Percentiles rank a stretch among this genome's conserved stretches.
These are phyloP conservation scores for Poicephalus gulielmi DNA, from an alignment of 2,113 vertebrate genomes.

Conservation along the genomic window DNA sequence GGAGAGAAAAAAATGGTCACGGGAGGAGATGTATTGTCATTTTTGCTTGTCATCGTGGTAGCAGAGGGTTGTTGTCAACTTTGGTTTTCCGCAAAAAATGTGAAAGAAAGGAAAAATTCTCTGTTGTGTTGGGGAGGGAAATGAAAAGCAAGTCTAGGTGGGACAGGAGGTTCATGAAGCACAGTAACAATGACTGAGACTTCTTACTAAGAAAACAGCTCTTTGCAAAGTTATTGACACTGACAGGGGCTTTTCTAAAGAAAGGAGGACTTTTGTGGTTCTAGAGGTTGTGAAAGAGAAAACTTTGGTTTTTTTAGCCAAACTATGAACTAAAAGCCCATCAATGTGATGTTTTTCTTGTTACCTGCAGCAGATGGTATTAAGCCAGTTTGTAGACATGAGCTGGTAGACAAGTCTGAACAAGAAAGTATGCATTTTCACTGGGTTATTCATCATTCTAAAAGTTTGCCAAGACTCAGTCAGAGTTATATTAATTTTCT, in stretches of 20 bases:
- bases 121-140: background rate
- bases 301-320: background rate
- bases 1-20: background rate
- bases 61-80: background rate
- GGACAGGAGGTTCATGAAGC: background rate
- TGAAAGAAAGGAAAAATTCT: background rate
- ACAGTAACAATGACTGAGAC: background rate
- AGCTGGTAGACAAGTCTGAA: background rate
- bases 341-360: background rate
- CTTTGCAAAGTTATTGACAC: background rate
- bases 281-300: background rate
- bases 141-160: background rate
- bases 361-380: background rate
- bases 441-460: background rate
- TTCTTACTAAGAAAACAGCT: background rate
- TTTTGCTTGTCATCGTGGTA: background rate
- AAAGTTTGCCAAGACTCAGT: background rate
- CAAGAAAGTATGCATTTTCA: background rate
- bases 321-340: background rate
- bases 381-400: background rate
- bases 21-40: background rate
- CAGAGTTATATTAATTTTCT: background rate
- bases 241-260: background rate
- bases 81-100: background rate
- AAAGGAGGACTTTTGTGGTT: background rate